Evolutionary conservation across 1,140 invertebrate species (phyloP), one percentile per base, ranked within the genome.

Genomic region (Arctopsyche grandis): DNA sequence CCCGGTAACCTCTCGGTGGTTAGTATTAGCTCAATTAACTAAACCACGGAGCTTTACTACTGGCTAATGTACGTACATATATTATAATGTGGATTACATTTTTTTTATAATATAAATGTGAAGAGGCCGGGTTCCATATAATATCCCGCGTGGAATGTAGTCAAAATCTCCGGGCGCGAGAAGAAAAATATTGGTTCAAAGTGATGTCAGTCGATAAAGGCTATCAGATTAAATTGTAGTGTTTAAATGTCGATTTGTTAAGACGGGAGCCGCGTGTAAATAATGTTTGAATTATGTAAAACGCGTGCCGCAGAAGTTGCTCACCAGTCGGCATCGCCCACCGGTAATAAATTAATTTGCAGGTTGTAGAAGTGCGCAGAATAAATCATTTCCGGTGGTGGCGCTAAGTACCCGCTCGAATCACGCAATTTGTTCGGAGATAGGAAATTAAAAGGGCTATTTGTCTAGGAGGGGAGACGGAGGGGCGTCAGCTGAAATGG

Each of bases 381-480:
- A 71, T 71, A 71, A 71, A 71, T 71, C 69, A 71, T 71, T 71
- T 71, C 69, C 69, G 69, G 69, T 21, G n/a, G 29, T 22, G 44
- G 69, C 29, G 16, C 29, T 46, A 71, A 71, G 38, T 38, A 48
- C 69, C 69, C 16, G 21, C 66, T 46, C 38, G 44, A 71, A 71
- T 71, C 69, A 71, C 69, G 69, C 69, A 71, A 71, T 71, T 71
- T 71, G 29, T 46, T 44, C 44, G 38, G 69, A 71, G 43, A 71
- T 71, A 71, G 69, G 69, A 48, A 71, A 71, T 71, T 71, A 71
- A 71, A 71, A 71, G 69, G 69, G 69, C 69, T 48, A 71, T 71
- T 71, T 71, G 69, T 71, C 69, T 44, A 24, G 16, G 66, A 69
- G 56, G 7, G 56, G 56, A 38, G 29, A 38, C 7, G 7, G 29